These are phyloP conservation scores for Hylyphantes graminicola DNA, from an alignment of 1,140 invertebrate genomes.

Conservation along the genomic window DNA sequence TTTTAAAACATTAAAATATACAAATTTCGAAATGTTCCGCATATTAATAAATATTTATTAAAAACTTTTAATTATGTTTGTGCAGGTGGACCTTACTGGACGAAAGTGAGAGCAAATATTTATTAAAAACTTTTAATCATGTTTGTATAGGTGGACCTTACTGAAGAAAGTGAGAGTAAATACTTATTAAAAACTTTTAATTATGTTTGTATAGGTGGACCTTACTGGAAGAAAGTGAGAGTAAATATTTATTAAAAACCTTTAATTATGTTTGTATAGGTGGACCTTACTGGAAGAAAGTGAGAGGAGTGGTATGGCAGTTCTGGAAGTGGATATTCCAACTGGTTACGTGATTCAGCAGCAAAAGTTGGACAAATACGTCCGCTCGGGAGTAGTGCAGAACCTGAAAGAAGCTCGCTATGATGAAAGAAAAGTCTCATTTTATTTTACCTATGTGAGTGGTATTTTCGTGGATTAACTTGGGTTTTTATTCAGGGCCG, in stretches of 20 bases:
- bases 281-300: conserved; percentile 85
- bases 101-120: too few relatives aligned
- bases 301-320: conserved; percentile 87
- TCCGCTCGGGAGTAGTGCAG: conserved; percentile 76
- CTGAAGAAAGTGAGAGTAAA: too few relatives aligned
- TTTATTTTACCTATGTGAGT: conserved; percentile 94
- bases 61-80: too few relatives aligned
- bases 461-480: too few relatives aligned
- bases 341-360: conserved; percentile 95
- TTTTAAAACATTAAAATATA: too few relatives aligned
- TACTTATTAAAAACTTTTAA: too few relatives aligned
- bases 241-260: conserved; percentile 62
- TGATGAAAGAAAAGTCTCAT: conserved; percentile 82
- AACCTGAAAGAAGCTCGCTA: conserved; percentile 88
- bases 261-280: conserved; percentile 65
- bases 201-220: conserved; percentile 75
- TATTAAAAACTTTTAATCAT: too few relatives aligned
- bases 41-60: too few relatives aligned
- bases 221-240: conserved; percentile 78
- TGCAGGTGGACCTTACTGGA: too few relatives aligned
- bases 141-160: too few relatives aligned
- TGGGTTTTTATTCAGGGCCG: too few relatives aligned
- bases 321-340: conserved; percentile 91
- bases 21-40: too few relatives aligned
- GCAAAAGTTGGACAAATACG: conserved; percentile 86